A percentile compares a stretch with the other conserved stretches of the same genome.
These are phyloP conservation scores for Lepilemur ruficaudatus DNA, from an alignment of 2,797 vertebrate genomes.

Conservation along the genomic window DNA sequence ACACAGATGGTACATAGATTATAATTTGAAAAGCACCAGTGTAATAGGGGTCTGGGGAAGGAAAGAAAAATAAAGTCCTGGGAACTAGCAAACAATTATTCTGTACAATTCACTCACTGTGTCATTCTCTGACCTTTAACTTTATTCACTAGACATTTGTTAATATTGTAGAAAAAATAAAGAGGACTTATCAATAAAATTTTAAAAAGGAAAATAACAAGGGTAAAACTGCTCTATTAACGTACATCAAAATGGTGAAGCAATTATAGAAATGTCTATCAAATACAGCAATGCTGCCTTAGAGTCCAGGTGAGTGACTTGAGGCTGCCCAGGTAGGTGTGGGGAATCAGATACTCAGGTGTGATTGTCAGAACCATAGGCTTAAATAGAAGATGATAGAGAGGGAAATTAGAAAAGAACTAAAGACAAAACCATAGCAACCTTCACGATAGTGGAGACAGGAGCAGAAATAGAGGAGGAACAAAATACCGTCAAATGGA, in stretches of 20 bases:
- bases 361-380: background rate
- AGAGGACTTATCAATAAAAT: background rate
- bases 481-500: background rate
- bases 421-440: background rate
- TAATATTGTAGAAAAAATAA: background rate
- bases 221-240: background rate
- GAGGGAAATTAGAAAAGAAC: background rate
- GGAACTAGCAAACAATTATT: background rate
- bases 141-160: background rate
- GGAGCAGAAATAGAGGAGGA: background rate
- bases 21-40: background rate
- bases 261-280: too few species aligned
- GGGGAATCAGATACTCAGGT: too few species aligned
- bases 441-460: background rate
- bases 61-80: background rate
- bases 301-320: background rate
- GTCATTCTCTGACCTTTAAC: background rate
- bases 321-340: fast-evolving
- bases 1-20: background rate
- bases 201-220: background rate
- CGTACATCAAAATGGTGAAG: fast-evolving
- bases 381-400: background rate
- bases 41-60: background rate
- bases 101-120: too few species aligned
- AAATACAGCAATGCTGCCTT: fast-evolving